A percentile compares a stretch with the other conserved stretches of the same genome.
Conservation (phyloP, 30 jellyfish, hydroid and myxozoan genomes). For the Morbakka virulenta region DNA sequence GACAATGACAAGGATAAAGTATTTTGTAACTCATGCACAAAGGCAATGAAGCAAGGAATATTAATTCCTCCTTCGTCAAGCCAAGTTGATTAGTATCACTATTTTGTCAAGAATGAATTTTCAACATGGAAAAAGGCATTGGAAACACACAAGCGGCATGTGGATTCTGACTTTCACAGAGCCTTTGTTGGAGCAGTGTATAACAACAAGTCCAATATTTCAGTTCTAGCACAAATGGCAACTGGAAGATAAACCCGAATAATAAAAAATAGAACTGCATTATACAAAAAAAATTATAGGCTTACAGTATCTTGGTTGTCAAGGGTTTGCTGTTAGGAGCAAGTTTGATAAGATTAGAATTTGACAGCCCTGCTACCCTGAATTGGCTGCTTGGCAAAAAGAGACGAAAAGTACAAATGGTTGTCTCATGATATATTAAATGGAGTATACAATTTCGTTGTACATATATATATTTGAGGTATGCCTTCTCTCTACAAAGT, state of each 20-base stretch:
- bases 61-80: slow-evolving; percentile 18
- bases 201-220: too few species aligned
- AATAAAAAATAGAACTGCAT: slow-evolving; percentile 20
- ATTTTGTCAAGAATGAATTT: slow-evolving; percentile 36
- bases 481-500: too few species aligned
- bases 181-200: slow-evolving; percentile 5
- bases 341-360: slow-evolving; percentile 12
- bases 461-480: too few species aligned
- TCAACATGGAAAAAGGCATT: slow-evolving; percentile 35
- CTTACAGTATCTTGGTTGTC: slow-evolving; percentile 19
- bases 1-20: slow-evolving; percentile 18
- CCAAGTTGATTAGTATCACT: neutral
- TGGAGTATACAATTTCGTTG: too few species aligned
- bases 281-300: neutral
- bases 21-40: slow-evolving; percentile 17
- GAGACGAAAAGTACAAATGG: slow-evolving; percentile 48
- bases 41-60: slow-evolving; percentile 24
- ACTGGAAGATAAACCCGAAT: too few species aligned
- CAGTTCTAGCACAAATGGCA: slow-evolving; percentile 4
- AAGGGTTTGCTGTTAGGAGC: slow-evolving; percentile 34
- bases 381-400: slow-evolving; percentile 52
- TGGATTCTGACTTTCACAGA: slow-evolving; percentile 21
- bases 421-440: slow-evolving; percentile 35
- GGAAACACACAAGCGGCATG: slow-evolving; percentile 25
- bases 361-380: slow-evolving; percentile 55